phyloP scores from a whole-genome alignment of 2,113 vertebrate species.

The Rhinogobius similis region DNA sequence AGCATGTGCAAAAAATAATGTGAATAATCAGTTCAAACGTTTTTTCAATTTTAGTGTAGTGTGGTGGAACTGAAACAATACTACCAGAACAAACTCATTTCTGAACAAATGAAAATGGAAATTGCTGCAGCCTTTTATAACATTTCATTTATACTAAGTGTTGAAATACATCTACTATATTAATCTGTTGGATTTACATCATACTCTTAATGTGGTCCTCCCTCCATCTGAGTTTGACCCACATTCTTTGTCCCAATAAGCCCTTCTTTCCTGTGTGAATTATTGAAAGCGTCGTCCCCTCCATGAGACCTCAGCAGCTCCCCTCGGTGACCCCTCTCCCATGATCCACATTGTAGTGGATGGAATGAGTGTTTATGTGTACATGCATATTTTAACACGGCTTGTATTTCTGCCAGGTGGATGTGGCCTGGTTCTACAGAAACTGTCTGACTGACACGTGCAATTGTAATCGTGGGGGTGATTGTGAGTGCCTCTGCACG shows the following conservation, averaged over 20 bases:
- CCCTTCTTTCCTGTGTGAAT: slow-evolving; percentile 58
- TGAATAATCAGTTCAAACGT: too few species aligned
- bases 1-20: slow-evolving; percentile 14
- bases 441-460: slow-evolving; percentile 97
- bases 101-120: not conserved
- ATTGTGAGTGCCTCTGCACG: slow-evolving; percentile 97
- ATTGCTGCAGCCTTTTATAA: not conserved
- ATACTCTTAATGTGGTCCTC: slow-evolving; percentile 44
- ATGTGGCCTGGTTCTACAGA: slow-evolving; percentile 97
- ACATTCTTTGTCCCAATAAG: slow-evolving; percentile 63
- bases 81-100: not conserved
- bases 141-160: too few species aligned
- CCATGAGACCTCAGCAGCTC: slow-evolving; percentile 50
- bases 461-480: slow-evolving; percentile 95
- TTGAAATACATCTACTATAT: too few species aligned
- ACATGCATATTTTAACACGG: slow-evolving; percentile 5
- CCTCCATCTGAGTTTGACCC: slow-evolving; percentile 54
- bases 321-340: slow-evolving; percentile 36
- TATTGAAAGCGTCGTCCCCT: slow-evolving; percentile 62
- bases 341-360: slow-evolving; percentile 26
- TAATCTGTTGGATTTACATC: too few species aligned
- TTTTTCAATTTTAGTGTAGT: too few species aligned
- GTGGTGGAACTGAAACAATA: not conserved
- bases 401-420: slow-evolving; percentile 79
- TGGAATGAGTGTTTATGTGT: slow-evolving; percentile 21